phyloP scores from a whole-genome alignment of 2,113 vertebrate species.

The Panthera uncia region DNA sequence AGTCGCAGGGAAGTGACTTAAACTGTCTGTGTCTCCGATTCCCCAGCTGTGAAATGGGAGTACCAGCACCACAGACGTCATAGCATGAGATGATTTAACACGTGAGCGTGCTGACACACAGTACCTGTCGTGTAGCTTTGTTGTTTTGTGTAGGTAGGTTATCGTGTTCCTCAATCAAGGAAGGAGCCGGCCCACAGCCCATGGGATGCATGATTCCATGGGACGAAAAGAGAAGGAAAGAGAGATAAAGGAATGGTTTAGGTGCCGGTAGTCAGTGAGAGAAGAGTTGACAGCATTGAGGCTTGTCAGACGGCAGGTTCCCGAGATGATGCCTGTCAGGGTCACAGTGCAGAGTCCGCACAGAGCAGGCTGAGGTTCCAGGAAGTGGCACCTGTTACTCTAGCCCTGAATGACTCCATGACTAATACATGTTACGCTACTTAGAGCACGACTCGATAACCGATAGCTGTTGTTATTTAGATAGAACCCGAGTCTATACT shows the following conservation, averaged over 20 bases:
- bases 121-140: neutral
- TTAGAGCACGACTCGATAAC: neutral
- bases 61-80: neutral
- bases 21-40: neutral
- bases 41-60: neutral
- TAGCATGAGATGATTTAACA: neutral
- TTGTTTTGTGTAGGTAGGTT: neutral
- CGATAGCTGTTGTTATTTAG: neutral
- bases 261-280: neutral
- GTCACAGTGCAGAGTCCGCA: neutral
- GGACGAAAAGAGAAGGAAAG: neutral
- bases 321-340: neutral
- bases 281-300: neutral
- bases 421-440: neutral
- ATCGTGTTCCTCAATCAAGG: neutral
- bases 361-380: neutral
- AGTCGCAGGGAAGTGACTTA: neutral
- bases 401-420: too few species aligned
- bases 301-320: neutral
- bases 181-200: neutral
- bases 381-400: neutral
- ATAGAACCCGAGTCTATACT: neutral
- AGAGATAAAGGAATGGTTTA: neutral
- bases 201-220: fast-evolving
- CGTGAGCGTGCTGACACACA: fast-evolving